A percentile compares a stretch with the other conserved stretches of the same genome.
phyloP scores from a whole-genome alignment of 1,140 invertebrate genomes.

The Ostrea denselamellosa region DNA sequence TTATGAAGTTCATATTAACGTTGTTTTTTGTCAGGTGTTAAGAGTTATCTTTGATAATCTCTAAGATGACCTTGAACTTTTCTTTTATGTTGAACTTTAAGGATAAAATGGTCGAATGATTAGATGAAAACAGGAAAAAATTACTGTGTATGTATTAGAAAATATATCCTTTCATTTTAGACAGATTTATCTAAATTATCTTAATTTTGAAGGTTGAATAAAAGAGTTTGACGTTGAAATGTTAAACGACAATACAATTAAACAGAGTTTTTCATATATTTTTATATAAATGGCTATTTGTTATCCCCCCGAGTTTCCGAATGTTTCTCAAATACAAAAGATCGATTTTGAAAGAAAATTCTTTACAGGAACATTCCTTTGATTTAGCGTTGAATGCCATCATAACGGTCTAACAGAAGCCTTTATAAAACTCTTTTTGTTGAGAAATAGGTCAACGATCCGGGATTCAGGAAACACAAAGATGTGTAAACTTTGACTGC shows the following conservation, averaged over 20 bases:
- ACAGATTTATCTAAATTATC: not conserved
- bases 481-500: not conserved
- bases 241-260: not conserved
- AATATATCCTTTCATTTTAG: not conserved
- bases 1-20: constrained; percentile 6
- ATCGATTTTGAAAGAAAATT: not conserved
- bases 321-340: not conserved
- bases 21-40: constrained; percentile 3
- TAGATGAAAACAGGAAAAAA: not conserved
- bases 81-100: constrained; percentile 19
- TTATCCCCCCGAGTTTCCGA: not conserved
- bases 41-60: not conserved
- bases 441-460: constrained; percentile 8
- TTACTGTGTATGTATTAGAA: not conserved
- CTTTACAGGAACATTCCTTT: not conserved
- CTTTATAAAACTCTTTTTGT: not conserved
- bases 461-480: constrained; percentile 18
- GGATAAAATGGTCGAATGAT: not conserved
- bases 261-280: not conserved
- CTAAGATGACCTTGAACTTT: not conserved
- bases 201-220: not conserved
- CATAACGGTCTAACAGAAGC: not conserved
- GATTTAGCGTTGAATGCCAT: not conserved
- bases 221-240: not conserved
- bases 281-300: not conserved